These are phyloP conservation scores for Agrochola lychnidis DNA, from an alignment of 2,888 invertebrate genomes.

Conservation along the genomic window DNA sequence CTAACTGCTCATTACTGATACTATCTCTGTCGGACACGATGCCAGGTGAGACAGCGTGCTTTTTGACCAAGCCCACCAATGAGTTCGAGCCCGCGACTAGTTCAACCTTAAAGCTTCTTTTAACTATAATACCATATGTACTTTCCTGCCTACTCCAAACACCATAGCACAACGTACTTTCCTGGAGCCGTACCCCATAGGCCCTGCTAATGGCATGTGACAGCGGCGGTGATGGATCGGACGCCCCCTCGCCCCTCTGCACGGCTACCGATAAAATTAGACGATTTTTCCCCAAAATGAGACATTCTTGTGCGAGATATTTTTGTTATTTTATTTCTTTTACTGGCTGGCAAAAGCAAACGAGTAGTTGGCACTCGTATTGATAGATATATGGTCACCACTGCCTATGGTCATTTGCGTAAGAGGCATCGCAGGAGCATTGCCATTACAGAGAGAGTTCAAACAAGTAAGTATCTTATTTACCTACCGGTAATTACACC, in stretches of 20 bases:
- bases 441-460: background rate
- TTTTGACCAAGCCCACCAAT: too few species aligned
- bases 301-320: constrained; percentile 69
- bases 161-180: constrained; percentile 63
- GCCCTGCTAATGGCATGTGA: constrained; percentile 89
- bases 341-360: constrained; percentile 28
- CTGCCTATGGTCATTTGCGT: too few species aligned
- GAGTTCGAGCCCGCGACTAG: too few species aligned
- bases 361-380: background rate
- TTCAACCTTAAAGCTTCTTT: background rate
- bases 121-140: background rate
- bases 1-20: too few species aligned
- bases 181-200: constrained; percentile 71
- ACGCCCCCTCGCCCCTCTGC: constrained; percentile 64
- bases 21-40: too few species aligned
- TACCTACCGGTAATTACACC: background rate
- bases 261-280: constrained; percentile 75
- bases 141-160: constrained; percentile 1
- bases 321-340: constrained; percentile 51
- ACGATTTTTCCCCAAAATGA: constrained; percentile 73
- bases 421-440: background rate
- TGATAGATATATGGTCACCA: background rate
- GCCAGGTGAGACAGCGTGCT: too few species aligned
- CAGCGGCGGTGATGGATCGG: constrained; percentile 88
- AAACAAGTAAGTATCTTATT: background rate